Conservation (phyloP, 2,888 invertebrate genomes). For the Dasypogon diadema region DNA sequence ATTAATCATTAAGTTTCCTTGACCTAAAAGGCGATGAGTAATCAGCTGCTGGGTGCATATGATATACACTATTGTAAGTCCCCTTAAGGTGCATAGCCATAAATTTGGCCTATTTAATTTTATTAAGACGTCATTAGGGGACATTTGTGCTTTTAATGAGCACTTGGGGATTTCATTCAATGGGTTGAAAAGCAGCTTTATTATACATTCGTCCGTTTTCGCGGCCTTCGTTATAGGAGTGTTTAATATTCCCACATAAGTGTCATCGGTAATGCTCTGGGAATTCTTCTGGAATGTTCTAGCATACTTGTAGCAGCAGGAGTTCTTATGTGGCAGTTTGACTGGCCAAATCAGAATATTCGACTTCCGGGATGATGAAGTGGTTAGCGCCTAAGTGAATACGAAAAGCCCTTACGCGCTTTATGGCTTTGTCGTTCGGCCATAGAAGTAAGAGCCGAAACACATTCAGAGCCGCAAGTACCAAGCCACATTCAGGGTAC, state of each 20-base stretch:
- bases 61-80: background rate
- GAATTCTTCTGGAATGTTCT: too few species aligned
- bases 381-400: too few species aligned
- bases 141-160: background rate
- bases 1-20: background rate
- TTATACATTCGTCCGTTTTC: background rate
- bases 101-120: background rate
- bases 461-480: too few species aligned
- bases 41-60: background rate
- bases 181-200: background rate
- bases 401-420: too few species aligned
- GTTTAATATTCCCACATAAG: background rate
- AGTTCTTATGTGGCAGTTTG: too few species aligned
- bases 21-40: background rate
- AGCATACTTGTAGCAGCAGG: background rate
- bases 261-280: background rate
- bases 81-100: background rate
- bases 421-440: too few species aligned
- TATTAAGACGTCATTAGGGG: background rate
- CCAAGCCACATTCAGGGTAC: too few species aligned
- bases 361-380: too few species aligned
- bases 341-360: too few species aligned
- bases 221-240: background rate
- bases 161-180: background rate
- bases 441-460: too few species aligned